These are phyloP conservation scores for Micromys minutus DNA, from an alignment of 2,113 vertebrate genomes.

Conservation along the genomic window DNA sequence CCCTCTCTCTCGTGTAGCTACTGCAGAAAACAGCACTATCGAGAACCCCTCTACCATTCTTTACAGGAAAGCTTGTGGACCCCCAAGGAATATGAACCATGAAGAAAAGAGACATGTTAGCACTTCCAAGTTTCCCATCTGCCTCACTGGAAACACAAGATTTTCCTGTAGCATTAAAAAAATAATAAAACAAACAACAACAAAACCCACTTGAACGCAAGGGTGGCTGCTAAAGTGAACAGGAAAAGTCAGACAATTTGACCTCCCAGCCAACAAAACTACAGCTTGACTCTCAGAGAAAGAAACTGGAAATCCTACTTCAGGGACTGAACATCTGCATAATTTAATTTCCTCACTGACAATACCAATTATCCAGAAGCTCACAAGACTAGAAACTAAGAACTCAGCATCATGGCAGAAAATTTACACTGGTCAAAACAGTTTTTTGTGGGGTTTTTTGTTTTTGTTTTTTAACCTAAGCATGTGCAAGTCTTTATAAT, in stretches of 20 bases:
- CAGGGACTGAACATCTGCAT: slow-evolving; percentile 6
- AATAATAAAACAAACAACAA: not conserved
- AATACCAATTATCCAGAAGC: slow-evolving; percentile 44
- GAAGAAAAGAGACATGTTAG: not conserved
- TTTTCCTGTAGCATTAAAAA: not conserved
- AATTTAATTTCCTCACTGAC: slow-evolving; percentile 55
- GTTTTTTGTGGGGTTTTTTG: too few relatives aligned
- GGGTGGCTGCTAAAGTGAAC: slow-evolving; percentile 17
- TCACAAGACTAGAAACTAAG: slow-evolving; percentile 58
- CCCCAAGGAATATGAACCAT: not conserved
- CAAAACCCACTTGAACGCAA: not conserved
- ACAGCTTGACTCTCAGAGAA: slow-evolving; percentile 27
- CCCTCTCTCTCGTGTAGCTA: not conserved
- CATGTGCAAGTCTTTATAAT: not conserved
- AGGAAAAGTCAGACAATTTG: slow-evolving; percentile 14
- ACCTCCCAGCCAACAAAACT: slow-evolving; percentile 41
- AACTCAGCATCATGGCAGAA: slow-evolving; percentile 32
- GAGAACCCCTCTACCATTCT: not conserved
- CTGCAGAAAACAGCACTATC: not conserved
- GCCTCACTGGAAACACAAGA: not conserved
- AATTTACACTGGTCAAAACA: slow-evolving; percentile 24
- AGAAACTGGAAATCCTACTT: slow-evolving; percentile 22
- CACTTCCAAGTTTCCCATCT: slow-evolving; percentile 2
- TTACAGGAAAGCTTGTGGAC: not conserved
- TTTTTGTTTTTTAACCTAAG: not conserved